Evolutionary conservation across 2,797 vertebrate genomes (phyloP).

Genomic region (Staurois parvus): DNA sequence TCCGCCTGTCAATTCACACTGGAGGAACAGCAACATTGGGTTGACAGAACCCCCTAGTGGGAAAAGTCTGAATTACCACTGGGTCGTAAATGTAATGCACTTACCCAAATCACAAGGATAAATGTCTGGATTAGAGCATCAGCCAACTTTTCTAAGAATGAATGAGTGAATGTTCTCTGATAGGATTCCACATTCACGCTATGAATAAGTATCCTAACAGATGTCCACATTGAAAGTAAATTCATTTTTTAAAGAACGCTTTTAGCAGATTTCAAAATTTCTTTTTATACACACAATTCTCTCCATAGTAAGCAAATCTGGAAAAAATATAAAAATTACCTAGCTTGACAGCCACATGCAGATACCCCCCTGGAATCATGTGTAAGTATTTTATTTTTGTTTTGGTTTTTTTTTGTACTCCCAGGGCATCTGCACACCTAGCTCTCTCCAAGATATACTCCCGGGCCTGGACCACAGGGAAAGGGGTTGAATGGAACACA

Average conservation of each 20-base stretch:
- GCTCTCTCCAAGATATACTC: too few relatives aligned
- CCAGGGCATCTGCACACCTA: too few relatives aligned
- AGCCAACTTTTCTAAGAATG: too few relatives aligned
- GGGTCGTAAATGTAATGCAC: neutral
- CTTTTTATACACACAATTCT: too few relatives aligned
- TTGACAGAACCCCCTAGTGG: conserved; percentile 38
- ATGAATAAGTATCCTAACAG: neutral
- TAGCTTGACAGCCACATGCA: neutral
- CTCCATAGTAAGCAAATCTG: too few relatives aligned
- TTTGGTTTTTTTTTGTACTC: too few relatives aligned
- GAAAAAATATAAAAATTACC: neutral
- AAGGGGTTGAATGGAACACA: too few relatives aligned
- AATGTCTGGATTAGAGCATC: neutral
- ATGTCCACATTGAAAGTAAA: neutral
- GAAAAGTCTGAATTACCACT: conserved; percentile 14
- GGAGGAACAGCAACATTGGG: neutral
- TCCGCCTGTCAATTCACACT: neutral
- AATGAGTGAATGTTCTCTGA: neutral
- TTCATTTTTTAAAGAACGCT: neutral
- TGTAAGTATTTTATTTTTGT: too few relatives aligned
- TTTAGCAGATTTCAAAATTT: neutral
- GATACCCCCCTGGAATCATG: too few relatives aligned
- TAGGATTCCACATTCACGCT: neutral
- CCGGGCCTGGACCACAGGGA: too few relatives aligned
- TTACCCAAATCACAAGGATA: neutral